Evolutionary conservation across 2,113 vertebrate species (phyloP), one percentile per base, ranked within the genome.

Genomic region (Grantiella picta): DNA sequence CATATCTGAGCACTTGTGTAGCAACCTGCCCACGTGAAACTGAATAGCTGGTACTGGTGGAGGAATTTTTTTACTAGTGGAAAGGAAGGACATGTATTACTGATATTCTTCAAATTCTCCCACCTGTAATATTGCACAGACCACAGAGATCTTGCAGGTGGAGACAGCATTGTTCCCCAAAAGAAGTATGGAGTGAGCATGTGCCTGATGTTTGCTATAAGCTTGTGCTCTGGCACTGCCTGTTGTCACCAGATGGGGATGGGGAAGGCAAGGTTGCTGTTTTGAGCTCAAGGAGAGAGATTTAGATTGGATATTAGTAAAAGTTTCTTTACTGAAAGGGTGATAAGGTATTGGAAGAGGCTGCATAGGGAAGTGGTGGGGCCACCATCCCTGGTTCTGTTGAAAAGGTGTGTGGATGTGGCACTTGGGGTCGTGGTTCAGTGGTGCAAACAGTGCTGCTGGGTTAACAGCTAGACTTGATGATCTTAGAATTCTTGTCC

Each of bases 111-210:
- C 35, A 73, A 69, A 47, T 13, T 56, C 38, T 69, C 33, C 23
- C 23, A 35, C 29, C 7, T 69, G 5, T 25, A 64, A 50, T 64
- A 63, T 22, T 56, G 21, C 22, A 40, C 24, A 50, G 68, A n/a
- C 4, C 11, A 19, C 24, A 75, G 42, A 70, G 40, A 33, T 61
- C 7, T 44, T 38, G 27, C 0, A 4, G 11, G 23, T 21, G 33
- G 42, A 61, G 71, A 24, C 0, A 82, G 17, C 68, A 76, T 49
- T 47, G 7, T 25, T 89, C 24, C 19, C n/a, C 9, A 40, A 61
- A 79, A 40, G 36, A 61, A 59, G 22, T 3, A 50, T 0, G 2
- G 25, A 50, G 6, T 29, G 22, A 40, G 12, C 1, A 2, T 17
- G 44, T 68, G 23, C 15, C 63, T 72, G 53, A 44, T 29, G 60